Evolutionary conservation across 2,888 invertebrate species (phyloP).

Genomic region (Eilema griseolum): DNA sequence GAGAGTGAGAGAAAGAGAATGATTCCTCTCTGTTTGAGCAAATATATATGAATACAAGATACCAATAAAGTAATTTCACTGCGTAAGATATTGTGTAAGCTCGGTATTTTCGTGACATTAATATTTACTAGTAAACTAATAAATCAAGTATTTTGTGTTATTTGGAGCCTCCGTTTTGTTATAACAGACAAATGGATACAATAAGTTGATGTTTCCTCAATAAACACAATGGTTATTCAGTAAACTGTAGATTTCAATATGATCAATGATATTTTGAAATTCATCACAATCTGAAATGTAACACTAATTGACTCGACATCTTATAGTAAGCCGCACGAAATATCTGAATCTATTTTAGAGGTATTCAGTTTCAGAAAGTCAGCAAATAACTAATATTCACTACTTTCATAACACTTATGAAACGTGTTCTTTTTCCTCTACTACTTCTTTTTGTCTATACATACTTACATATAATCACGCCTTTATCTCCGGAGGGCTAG

Average conservation of each 20-base stretch:
- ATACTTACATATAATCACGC: too few species aligned
- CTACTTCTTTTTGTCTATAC: too few species aligned
- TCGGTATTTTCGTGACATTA: not conserved
- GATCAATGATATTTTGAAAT: not conserved
- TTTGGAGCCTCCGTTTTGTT: not conserved
- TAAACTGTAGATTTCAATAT: not conserved
- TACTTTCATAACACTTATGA: too few species aligned
- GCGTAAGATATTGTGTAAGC: not conserved
- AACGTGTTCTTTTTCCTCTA: too few species aligned
- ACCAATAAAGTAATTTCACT: not conserved
- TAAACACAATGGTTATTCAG: not conserved
- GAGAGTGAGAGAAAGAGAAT: too few species aligned
- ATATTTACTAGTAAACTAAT: not conserved
- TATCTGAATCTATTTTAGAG: too few species aligned
- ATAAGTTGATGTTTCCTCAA: not conserved
- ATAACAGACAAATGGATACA: not conserved
- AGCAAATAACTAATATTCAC: too few species aligned
- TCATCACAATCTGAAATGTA: not conserved
- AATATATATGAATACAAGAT: not conserved
- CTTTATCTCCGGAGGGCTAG: too few species aligned
- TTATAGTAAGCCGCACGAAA: not conserved
- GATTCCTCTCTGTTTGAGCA: too few species aligned
- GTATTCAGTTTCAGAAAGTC: too few species aligned
- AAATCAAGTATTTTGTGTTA: conserved; percentile 1
- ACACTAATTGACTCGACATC: not conserved